Base-by-base conservation (phyloP, 92 coral and sea anemone genomes). In the Epizoanthus illoricatus region DNA sequence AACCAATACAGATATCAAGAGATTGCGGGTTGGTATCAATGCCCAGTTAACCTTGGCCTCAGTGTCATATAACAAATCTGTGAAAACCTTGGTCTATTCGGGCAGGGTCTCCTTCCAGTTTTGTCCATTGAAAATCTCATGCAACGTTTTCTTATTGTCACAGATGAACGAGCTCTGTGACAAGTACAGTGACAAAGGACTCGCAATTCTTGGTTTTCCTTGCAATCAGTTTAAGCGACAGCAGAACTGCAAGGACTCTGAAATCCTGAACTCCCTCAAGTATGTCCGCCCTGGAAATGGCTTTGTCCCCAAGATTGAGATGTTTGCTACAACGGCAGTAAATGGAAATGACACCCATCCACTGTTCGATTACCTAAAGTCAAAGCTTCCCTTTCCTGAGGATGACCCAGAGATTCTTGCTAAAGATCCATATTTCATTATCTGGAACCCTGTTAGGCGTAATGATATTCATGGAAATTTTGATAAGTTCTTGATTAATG, bases 141-240 rank as follows among this genome's bases (percentile, higher is more conserved):
- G 56, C 12, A 52, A 52, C 1, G 5, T 66, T 66, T 36, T 24
- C 13, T 17, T 43, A 13, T 18, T 75, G 55, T 4, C 17, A 19
- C 83, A 94, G 98, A 94, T 94, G 98, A 94, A 94, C 62, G 88
- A 92, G 88, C 98, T 94, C 60, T 21, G 88, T 84, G 98, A 94
- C 65, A 87, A 91, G 65, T 94, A 88, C 85, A 73, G 88, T 84
- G 80, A 79, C 68, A 92, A 92, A 71, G 98, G 98, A 67, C 98
- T 94, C 65, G 91, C 80, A 9, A 84, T 94, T 74, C 91, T 94
- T 88, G 96, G 92, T 19, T 94, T 94, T 92, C 98, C 98, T 88
- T 94, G 98, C 91, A 94, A 94, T 80, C 98, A 94, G 91, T 94
- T 94, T 81, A 95, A 95, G 21, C 92, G 88, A 56, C 98, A 94